Evolutionary conservation across 2,113 vertebrate species (phyloP).

Genomic region (Equus przewalskii): DNA sequence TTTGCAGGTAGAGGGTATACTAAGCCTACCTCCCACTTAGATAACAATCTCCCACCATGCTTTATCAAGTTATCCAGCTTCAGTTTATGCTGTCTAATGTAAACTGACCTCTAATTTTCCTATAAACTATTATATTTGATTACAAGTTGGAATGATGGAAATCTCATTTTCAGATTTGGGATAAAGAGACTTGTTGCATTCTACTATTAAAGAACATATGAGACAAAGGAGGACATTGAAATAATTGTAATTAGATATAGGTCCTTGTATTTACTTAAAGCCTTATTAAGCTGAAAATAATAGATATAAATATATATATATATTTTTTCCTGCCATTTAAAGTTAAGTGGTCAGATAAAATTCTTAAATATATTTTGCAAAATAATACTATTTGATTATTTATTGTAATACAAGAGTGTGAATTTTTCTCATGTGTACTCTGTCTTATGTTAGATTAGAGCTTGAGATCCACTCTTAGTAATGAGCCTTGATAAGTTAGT

Average conservation of each 20-base stretch:
- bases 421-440: not conserved
- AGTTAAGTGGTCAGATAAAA: not conserved
- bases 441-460: not conserved
- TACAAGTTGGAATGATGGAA: not conserved
- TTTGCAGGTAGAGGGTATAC: constrained; percentile 53
- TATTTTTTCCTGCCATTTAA: not conserved
- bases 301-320: not conserved
- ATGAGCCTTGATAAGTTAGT: not conserved
- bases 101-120: constrained; percentile 65
- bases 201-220: not conserved
- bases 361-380: not conserved
- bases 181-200: not conserved
- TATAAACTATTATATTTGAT: constrained; percentile 33
- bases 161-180: constrained; percentile 28
- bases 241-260: not conserved
- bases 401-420: not conserved
- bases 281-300: constrained; percentile 9
- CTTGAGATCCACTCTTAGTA: not conserved
- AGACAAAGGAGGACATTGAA: not conserved
- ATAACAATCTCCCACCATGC: not conserved
- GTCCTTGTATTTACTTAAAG: not conserved
- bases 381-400: not conserved
- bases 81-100: constrained; percentile 15
- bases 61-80: constrained; percentile 55
- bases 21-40: constrained; percentile 14